A percentile compares a stretch with the other conserved stretches of the same genome.
phyloP scores from a whole-genome alignment of 2,888 invertebrate genomes.

The Drosophila mulleri region DNA sequence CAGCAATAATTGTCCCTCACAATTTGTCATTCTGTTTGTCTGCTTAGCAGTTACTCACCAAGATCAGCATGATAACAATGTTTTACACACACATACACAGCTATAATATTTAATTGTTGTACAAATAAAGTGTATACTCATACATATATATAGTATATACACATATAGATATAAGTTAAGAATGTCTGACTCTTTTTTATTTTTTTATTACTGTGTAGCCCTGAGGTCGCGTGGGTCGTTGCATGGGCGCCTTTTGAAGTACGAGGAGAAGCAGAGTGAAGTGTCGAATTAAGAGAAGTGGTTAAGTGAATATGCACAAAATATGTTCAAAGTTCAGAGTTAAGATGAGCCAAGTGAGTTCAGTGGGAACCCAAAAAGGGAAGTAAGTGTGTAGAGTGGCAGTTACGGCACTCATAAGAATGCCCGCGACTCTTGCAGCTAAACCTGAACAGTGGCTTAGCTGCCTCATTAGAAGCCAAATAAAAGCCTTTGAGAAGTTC shows the following conservation, averaged over 20 bases:
- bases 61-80: constrained; percentile 55
- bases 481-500: neutral
- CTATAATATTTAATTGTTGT: constrained; percentile 67
- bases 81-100: constrained; percentile 19
- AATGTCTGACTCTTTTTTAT: constrained; percentile 49
- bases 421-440: neutral
- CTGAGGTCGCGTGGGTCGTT: constrained; percentile 46
- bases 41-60: constrained; percentile 56
- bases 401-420: neutral
- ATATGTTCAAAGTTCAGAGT: constrained; percentile 11
- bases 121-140: constrained; percentile 48
- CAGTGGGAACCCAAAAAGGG: constrained; percentile 8
- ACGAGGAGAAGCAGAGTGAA: constrained; percentile 30
- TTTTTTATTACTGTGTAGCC: constrained; percentile 56
- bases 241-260: constrained; percentile 36
- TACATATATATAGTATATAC: neutral
- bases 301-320: constrained; percentile 21
- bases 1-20: constrained; percentile 51
- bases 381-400: neutral
- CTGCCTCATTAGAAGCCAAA: constrained; percentile 6
- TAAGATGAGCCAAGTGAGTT: constrained; percentile 4
- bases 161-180: constrained; percentile 13
- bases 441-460: neutral
- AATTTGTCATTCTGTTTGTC: constrained; percentile 63
- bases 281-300: constrained; percentile 29